Base-by-base conservation (phyloP, 2,888 invertebrate species). In the Pseudoips prasinana region DNA sequence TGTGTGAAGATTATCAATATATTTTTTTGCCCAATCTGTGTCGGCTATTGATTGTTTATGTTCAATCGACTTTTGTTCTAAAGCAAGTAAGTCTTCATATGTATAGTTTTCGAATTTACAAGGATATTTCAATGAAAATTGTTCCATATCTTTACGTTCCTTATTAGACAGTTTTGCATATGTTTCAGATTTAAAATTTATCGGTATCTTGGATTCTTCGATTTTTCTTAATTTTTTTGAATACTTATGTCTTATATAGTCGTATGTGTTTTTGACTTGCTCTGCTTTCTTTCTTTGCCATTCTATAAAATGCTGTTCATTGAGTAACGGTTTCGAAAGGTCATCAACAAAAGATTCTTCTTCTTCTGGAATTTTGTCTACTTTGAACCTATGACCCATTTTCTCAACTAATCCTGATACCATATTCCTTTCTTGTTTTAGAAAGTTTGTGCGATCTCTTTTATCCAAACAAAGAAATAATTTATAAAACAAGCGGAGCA, bases 401-500 rank as follows among this genome's bases (percentile, higher is more conserved):
- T 88, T 87, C 22, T 82, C 73, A 8, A 87, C 73, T 26, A 88
- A 62, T 8, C 26, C 57, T 7, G 88, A 85, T 1, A 74, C 77
- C 71, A 83, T 81, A 64, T 82, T 75, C 28, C 75, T 64, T 53
- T 90, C 89, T 33, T 77, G 65, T 44, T 89, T 86, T 11, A 91
- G 85, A 51, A 90, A 91, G 55, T 90, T 76, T 7, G 90, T 76
- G 25, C 88, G 82, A 53, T 91, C 90, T 62, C 87, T 90, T 58
- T 89, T 90, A 48, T 92, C 91, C 28, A 93, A 73, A 42, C 86
- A 83, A 5, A 92, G 72, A 58, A 91, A 92, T 2, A 93, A 66
- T 64, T 91, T 90, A 66, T 92, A 92, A 61, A 92, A 91, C 1
- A 93, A 57, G 17, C 90, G 83, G 2, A 92, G 69, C 3, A 91